Conservation (phyloP, 2,113 vertebrate species). For the Tragelaphus strepsiceros region DNA sequence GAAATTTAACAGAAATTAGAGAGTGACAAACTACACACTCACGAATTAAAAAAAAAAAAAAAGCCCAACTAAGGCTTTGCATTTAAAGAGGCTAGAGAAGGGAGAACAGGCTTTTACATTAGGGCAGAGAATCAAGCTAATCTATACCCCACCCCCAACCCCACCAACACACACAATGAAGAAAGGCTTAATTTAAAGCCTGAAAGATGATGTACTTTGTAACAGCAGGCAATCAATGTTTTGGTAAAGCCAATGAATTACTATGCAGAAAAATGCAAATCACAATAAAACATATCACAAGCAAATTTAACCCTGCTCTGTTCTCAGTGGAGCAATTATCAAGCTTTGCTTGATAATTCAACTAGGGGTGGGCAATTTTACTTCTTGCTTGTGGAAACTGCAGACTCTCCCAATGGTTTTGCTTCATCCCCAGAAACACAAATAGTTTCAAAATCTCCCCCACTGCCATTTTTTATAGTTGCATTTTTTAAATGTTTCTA, state of each 20-base stretch:
- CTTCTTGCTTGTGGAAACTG: neutral
- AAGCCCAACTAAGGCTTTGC: conserved; percentile 34
- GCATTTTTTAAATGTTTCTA: conserved; percentile 23
- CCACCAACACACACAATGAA: neutral
- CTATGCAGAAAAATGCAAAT: conserved; percentile 71
- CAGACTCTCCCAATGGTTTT: neutral
- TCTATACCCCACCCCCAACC: neutral
- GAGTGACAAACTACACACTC: conserved; percentile 54
- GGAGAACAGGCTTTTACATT: conserved; percentile 45
- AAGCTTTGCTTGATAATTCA: neutral
- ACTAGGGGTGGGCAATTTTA: neutral
- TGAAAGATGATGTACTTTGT: conserved; percentile 53
- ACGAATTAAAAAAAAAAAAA: neutral
- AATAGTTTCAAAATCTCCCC: neutral
- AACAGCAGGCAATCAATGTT: conserved; percentile 71
- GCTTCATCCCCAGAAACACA: neutral
- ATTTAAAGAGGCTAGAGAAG: conserved; percentile 69
- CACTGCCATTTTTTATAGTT: conserved; percentile 3
- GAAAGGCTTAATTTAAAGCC: conserved; percentile 73
- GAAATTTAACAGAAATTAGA: conserved; percentile 71
- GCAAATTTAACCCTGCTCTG: neutral
- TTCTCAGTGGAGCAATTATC: conserved; percentile 34
- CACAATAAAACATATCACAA: conserved; percentile 39
- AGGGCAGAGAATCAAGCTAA: conserved; percentile 53
- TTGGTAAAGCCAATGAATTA: conserved; percentile 70